Percentiles rank a stretch among this genome's conserved stretches.
Evolutionary conservation across 1,140 invertebrate species (phyloP).

Genomic region (Aradophagus sp.): DNA sequence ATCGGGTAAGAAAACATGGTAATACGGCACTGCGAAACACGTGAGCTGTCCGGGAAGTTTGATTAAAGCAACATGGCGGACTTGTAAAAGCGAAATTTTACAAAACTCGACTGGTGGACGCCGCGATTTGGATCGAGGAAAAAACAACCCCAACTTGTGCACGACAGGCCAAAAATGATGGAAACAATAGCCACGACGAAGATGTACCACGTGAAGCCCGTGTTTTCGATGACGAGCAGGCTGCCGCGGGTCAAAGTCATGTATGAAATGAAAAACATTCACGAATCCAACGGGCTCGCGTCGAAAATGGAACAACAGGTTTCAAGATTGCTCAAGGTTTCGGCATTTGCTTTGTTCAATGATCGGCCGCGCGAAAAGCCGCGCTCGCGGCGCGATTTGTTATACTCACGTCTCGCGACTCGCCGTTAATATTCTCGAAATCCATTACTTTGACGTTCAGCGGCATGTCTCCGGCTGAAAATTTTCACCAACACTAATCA

Average conservation of each 20-base stretch:
- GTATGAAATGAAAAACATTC: constrained; percentile 80
- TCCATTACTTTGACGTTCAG: constrained; percentile 45
- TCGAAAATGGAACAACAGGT: constrained; percentile 80
- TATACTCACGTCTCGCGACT: constrained; percentile 36
- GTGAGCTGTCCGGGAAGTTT: constrained; percentile 42
- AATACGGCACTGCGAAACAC: constrained; percentile 32
- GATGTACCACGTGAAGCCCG: constrained; percentile 77
- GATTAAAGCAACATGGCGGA: constrained; percentile 55
- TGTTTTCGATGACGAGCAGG: constrained; percentile 72
- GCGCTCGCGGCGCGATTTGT: constrained; percentile 1
- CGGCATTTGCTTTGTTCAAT: constrained; percentile 63
- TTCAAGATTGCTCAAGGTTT: constrained; percentile 82
- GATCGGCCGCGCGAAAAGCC: constrained; percentile 61
- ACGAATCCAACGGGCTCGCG: constrained; percentile 69
- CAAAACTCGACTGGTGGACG: constrained; percentile 26
- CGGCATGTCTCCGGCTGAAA: constrained; percentile 67
- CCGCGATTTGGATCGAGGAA: background rate
- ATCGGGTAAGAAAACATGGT: too few species aligned
- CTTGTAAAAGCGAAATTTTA: constrained; percentile 53
- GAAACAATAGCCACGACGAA: constrained; percentile 66
- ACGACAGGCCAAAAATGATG: constrained; percentile 13
- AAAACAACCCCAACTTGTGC: background rate
- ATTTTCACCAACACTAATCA: constrained; percentile 69
- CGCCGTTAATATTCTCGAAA: constrained; percentile 32
- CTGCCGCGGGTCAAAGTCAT: constrained; percentile 77